Base-by-base conservation (phyloP, 2,113 vertebrate species). In the Labrus mixtus region DNA sequence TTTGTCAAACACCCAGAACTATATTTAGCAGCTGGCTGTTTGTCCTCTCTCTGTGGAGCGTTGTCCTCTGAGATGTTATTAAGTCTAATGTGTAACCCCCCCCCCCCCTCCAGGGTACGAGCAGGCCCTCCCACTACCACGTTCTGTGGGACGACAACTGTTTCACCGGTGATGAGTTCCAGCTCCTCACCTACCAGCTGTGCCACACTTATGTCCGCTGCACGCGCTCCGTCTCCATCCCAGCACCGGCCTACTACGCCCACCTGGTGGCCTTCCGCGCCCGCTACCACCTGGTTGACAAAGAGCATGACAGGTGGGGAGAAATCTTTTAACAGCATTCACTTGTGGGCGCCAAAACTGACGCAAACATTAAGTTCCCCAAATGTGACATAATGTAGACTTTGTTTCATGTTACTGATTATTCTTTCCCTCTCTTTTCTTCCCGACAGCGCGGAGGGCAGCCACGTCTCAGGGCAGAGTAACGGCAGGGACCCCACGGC, bases 81-180 rank as follows among this genome's bases (percentile, higher is more conserved):
- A 60, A 69, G 64, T 39, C 4, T 0, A 1, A 37, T 36, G 5
- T 10, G n/a, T n/a, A n/a, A n/a, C n/a, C n/a, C n/a, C n/a, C n/a
- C n/a, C n/a, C 39, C 23, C 15, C 33, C 68, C 62, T 56, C 0
- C 86, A 98, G 97, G 97, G 97, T 82, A 99, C 97, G 67, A 99
- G 97, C 90, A 96, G 97, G 22, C 97, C 97, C 56, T 99, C 97
- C 50, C 97, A 98, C 93, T 99, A 99, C 85, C 97, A 98, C 19
- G 97, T 99, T 23, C 92, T 99, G 75, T 99, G 97, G 97, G 97
- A 99, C 85, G 97, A 99, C 90, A 99, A 98, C 94, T 97, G 96
- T 23, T 99, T 99, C 82, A 97, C 96, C 2, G 97, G 97, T 2
- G 97, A 99, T n/a, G 97, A 99, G 91, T 96, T 98, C 87, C 97